Evolutionary conservation across 2,888 invertebrate species (phyloP).

Genomic region (Pseudoips prasinana): DNA sequence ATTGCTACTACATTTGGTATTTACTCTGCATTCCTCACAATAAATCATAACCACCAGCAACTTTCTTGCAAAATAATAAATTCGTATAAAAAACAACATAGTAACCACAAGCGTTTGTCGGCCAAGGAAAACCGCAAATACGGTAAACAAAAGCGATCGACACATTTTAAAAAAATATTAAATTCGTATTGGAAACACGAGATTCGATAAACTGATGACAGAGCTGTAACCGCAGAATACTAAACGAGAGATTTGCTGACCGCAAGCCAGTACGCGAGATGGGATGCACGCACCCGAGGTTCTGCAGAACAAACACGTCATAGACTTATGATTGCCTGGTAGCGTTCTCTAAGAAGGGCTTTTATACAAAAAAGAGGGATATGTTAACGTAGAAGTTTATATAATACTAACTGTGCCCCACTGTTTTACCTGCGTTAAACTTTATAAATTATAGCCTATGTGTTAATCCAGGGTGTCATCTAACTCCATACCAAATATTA

Average conservation of each 20-base stretch:
- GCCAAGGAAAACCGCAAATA: constrained; percentile 40
- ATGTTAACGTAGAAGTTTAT: no score
- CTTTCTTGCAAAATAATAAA: no score
- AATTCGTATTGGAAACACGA: constrained; percentile 52
- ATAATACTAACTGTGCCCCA: no score
- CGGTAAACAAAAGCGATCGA: constrained; percentile 41
- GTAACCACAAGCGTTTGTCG: constrained; percentile 20
- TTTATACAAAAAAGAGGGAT: no score
- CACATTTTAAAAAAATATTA: constrained; percentile 40
- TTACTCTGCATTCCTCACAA: no score
- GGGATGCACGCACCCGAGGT: constrained; percentile 25
- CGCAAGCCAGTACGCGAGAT: constrained; percentile 46
- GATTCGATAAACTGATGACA: constrained; percentile 57
- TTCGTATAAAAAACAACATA: constrained; percentile 3
- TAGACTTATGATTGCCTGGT: constrained; percentile 20
- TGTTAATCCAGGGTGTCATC: no score
- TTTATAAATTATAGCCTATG: no score
- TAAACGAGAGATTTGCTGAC: constrained; percentile 65
- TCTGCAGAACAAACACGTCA: constrained; percentile 21
- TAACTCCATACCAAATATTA: no score
- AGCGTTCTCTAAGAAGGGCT: constrained; percentile 2
- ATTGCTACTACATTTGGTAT: no score
- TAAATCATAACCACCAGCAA: no score
- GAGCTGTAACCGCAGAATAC: constrained; percentile 58
- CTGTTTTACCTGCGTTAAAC: no score